Evolutionary conservation across 2,113 vertebrate species (phyloP).

Genomic region (Hydrochoerus hydrochaeris): DNA sequence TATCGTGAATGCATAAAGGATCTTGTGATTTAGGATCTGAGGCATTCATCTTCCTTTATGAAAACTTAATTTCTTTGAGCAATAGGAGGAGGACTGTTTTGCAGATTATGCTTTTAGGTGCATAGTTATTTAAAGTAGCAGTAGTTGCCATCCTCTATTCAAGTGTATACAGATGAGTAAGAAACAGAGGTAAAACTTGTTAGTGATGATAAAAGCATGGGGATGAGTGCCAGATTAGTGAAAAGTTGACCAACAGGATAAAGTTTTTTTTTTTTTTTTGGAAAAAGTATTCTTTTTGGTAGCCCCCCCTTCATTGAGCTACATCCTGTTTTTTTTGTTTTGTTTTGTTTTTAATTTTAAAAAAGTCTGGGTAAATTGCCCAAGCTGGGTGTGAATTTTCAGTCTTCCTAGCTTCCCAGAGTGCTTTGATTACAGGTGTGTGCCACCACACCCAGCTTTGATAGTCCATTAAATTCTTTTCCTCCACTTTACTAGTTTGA

Average conservation of each 20-base stretch:
- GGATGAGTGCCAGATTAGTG: background rate
- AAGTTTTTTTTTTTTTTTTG: background rate
- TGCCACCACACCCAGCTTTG: background rate
- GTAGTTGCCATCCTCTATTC: background rate
- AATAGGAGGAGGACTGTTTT: background rate
- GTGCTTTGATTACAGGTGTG: background rate
- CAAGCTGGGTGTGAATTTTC: background rate
- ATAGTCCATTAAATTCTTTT: background rate
- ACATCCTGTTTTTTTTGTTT: background rate
- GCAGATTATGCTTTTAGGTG: background rate
- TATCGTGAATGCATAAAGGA: constrained; percentile 10
- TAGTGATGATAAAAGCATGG: constrained; percentile 14
- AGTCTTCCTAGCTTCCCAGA: background rate
- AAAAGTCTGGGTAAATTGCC: background rate
- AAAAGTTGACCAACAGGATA: constrained; percentile 6
- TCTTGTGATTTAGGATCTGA: background rate
- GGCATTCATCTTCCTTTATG: background rate
- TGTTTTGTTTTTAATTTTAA: background rate
- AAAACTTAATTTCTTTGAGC: background rate
- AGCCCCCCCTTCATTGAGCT: background rate
- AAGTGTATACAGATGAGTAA: background rate
- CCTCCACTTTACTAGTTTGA: background rate
- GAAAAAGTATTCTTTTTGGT: background rate
- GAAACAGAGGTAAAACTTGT: background rate
- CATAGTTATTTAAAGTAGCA: background rate